Evolutionary conservation across 30 jellyfish, hydroid and myxozoan species (phyloP).

Genomic region (Sanderia malayensis): DNA sequence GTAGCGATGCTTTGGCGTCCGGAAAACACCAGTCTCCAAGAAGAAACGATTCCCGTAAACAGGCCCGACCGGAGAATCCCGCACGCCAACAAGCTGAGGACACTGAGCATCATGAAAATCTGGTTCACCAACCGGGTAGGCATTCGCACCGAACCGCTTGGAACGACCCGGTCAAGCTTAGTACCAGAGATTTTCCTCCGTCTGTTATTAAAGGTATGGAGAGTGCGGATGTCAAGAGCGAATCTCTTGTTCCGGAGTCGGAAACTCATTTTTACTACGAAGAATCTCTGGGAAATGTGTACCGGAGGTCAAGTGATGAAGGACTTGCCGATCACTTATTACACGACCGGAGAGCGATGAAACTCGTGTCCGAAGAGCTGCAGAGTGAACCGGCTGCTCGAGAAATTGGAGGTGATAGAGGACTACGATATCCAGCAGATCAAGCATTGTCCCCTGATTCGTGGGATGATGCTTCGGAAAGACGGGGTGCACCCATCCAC

Average conservation of each 20-base stretch:
- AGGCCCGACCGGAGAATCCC: neutral
- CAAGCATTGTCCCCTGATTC: constrained; percentile 6
- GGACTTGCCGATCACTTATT: neutral
- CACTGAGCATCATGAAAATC: neutral
- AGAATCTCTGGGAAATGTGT: neutral
- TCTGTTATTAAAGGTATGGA: neutral
- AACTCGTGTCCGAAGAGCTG: constrained; percentile 5
- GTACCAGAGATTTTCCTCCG: constrained; percentile 12
- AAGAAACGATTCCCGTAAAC: neutral
- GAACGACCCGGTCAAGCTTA: constrained; percentile 14
- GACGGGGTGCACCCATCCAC: neutral
- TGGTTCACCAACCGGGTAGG: neutral
- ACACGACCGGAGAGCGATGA: constrained; percentile 8
- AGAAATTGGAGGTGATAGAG: neutral
- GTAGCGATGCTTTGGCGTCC: neutral
- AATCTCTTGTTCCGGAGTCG: neutral
- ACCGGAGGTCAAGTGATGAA: constrained; percentile 11
- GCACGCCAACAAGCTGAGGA: neutral
- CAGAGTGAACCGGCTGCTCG: neutral
- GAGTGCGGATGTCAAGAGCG: neutral
- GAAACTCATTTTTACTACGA: constrained; percentile 2
- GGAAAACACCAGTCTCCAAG: neutral
- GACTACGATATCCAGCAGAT: neutral
- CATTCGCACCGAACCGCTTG: constrained; percentile 31
- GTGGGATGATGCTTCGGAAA: neutral